Percentiles rank a stretch among this genome's conserved stretches.
Evolutionary conservation across 1,140 invertebrate species (phyloP).

Genomic region (Drosophila prosaltans): DNA sequence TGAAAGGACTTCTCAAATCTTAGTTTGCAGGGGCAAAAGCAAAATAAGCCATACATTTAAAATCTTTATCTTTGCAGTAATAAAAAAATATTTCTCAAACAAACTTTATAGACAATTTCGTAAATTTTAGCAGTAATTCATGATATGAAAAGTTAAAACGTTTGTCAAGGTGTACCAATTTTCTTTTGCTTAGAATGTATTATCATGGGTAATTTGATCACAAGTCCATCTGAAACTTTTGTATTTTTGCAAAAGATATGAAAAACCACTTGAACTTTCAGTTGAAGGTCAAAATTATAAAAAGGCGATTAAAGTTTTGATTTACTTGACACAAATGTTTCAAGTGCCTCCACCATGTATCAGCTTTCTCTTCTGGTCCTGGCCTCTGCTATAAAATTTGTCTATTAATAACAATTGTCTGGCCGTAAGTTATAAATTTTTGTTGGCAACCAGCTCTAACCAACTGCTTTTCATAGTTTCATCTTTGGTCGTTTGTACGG

Average conservation of each 20-base stretch:
- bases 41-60: no score
- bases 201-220: not conserved
- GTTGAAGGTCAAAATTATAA: not conserved
- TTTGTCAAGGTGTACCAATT: no score
- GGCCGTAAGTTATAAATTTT: constrained; percentile 35
- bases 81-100: no score
- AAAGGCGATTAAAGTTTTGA: not conserved
- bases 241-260: not conserved
- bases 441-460: not conserved
- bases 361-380: not conserved
- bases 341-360: not conserved
- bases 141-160: no score
- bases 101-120: no score
- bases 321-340: not conserved
- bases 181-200: no score
- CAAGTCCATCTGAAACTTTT: not conserved
- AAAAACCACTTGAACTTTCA: not conserved
- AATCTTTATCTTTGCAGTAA: no score
- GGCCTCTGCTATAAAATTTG: constrained; percentile 4
- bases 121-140: no score
- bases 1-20: no score
- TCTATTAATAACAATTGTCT: constrained; percentile 35
- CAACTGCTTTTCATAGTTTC: not conserved
- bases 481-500: not conserved
- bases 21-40: no score